Evolutionary conservation across 2,113 vertebrate genomes (phyloP).

Genomic region (Sturnus vulgaris): DNA sequence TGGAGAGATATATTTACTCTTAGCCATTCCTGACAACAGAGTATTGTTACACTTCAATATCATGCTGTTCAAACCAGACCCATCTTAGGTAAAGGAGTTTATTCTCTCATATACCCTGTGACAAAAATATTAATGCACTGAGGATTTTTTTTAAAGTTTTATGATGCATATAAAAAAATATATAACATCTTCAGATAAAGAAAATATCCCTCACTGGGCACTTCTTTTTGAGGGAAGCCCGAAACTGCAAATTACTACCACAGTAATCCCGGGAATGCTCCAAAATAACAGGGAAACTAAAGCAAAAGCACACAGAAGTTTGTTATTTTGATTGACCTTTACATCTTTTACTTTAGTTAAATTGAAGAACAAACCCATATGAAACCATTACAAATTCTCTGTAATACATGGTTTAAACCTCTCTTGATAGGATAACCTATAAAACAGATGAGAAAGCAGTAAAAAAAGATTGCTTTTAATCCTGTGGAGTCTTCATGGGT

Average conservation of each 20-base stretch:
- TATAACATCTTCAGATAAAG: background rate
- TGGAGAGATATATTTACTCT: background rate
- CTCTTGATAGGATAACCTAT: background rate
- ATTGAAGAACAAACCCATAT: background rate
- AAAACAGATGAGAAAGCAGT: background rate
- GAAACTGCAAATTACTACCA: background rate
- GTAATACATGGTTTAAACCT: background rate
- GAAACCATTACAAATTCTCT: background rate
- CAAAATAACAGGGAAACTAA: background rate
- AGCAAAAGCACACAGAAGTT: background rate
- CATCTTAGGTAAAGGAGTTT: background rate
- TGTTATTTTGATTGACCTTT: background rate
- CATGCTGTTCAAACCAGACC: background rate
- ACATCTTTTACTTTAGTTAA: background rate
- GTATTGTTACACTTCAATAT: background rate
- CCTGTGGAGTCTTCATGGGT: background rate
- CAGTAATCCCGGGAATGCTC: background rate
- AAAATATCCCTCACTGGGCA: rapidly evolving
- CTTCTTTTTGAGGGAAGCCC: background rate
- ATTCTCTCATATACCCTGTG: background rate
- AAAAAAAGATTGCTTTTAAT: background rate
- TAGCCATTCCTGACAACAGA: background rate
- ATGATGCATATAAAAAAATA: rapidly evolving
- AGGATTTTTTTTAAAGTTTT: background rate
- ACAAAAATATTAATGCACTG: background rate